Evolutionary conservation across 92 coral and sea anemone genomes (phyloP), one percentile per base, ranked within the genome.

Genomic region (Parazoanthus atlanticus): DNA sequence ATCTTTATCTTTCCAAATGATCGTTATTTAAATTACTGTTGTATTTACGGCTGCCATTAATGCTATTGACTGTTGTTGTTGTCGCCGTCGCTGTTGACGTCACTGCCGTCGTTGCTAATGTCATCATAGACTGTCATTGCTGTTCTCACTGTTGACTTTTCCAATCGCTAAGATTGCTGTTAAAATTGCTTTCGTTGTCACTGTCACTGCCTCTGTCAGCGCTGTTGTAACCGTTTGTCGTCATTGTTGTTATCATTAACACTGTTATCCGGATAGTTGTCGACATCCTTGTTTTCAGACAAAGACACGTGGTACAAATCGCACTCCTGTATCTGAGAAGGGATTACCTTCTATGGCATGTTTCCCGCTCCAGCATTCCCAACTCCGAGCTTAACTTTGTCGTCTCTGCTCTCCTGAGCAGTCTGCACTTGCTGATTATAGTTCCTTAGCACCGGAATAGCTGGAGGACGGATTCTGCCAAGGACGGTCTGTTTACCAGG

Each of bases 341-440:
- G 29, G 47, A 9, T 30, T 29, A 32, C 34, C 0, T 49, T 72
- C 72, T 88, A 95, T 13, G 96, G 98, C 88, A 88, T 86, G 86
- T 95, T 95, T 41, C 98, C 98, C 21, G 94, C 86, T 58, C 98
- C 98, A 32, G 98, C 98, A 52, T 91, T 91, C 19, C 98, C 98
- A 13, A 95, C 82, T 33, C 96, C 95, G 43, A 95, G 88, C n/a
- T 94, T 93, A 46, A 89, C 58, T 65, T 78, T 93, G 33, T 38
- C 40, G 23, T 1, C 6, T 29, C 43, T 84, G 23, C 30, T 34
- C 9, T 46, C 87, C 43, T 71, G 66, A 19, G 41, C 15, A 19
- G 11, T 33, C 19, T 29, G 16, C 15, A 75, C 87, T 67, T 84
- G 79, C 47, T 84, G 87, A 17, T 70, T 83, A 9, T 28, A 43